Conservation (phyloP, 2,888 invertebrate genomes). For the Gymnosoma rotundatum region DNA sequence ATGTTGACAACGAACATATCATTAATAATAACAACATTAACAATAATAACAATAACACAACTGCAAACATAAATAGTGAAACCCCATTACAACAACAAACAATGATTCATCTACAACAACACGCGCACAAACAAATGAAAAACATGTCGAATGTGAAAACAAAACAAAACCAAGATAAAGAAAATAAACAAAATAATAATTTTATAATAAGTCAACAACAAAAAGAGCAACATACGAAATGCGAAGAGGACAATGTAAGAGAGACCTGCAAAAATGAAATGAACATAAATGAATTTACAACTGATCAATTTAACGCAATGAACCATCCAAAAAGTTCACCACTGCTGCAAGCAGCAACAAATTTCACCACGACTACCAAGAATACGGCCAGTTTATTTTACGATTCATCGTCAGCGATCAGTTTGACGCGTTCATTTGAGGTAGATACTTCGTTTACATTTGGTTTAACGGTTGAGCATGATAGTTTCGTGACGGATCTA, state of each 20-base stretch:
- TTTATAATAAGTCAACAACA: slow-evolving; percentile 53
- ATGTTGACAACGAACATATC: slow-evolving; percentile 62
- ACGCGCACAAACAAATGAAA: slow-evolving; percentile 31
- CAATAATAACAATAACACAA: slow-evolving; percentile 19
- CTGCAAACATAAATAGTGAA: slow-evolving; percentile 45
- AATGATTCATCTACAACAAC: slow-evolving; percentile 44
- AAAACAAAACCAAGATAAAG: slow-evolving; percentile 77
- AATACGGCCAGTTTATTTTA: slow-evolving; percentile 54
- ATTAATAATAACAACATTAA: slow-evolving; percentile 44
- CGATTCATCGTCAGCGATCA: slow-evolving; percentile 74
- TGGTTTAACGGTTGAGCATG: slow-evolving; percentile 21
- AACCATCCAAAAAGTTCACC: slow-evolving; percentile 9
- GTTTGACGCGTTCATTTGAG: slow-evolving; percentile 79
- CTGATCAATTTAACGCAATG: slow-evolving; percentile 33
- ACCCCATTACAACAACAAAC: slow-evolving; percentile 43
- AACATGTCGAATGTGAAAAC: slow-evolving; percentile 74
- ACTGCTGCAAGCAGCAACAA: slow-evolving; percentile 19
- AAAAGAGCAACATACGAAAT: slow-evolving; percentile 51
- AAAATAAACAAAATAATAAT: slow-evolving; percentile 71
- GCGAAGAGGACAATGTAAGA: slow-evolving; percentile 31
- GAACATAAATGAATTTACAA: slow-evolving; percentile 43
- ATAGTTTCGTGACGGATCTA: slow-evolving; percentile 68
- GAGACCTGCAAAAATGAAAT: slow-evolving; percentile 36
- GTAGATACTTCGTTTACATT: slow-evolving; percentile 71
- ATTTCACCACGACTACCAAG: slow-evolving; percentile 19